Base-by-base conservation (phyloP, 2,888 invertebrate species). In the Branchellion lobata region DNA sequence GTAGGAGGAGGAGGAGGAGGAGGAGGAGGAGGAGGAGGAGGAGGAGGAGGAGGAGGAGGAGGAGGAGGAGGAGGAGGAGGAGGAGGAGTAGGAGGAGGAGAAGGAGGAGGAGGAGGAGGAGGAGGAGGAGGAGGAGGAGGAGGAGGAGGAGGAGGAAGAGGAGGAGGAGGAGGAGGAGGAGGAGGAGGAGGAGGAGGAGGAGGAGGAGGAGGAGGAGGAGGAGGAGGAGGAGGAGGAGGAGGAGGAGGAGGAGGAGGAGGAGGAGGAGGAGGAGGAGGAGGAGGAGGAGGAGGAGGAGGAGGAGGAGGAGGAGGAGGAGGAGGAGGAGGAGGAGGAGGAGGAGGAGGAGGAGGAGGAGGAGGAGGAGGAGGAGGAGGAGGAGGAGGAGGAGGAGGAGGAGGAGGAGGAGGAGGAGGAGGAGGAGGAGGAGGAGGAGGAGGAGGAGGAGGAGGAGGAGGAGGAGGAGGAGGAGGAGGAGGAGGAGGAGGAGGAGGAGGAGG, bases 21-120 rank as follows among this genome's bases (percentile, higher is more conserved):
- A 47, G 8, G 47, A 47, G 8, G 47, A 18, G 8, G 47, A 47
- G 47, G 18, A 47, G 8, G 47, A 47, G 8, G 47, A 47, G 8
- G 47, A 47, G 8, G 47, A 47, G 8, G 47, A 47, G 8, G 47
- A 47, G 8, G 47, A 47, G 8, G 40, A 78, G 0, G 71, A 78
- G 0, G 47, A 78, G 34, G 69, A 69, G 1, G 69, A 78, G 34
- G 71, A 47, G 18, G 71, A 71, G 34, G 69, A 53, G 27, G 31
- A 77, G 61, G 68, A 47, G 47, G 47, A 47, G 47, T 8, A 47
- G 47, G 18, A 47, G 47, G 47, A 47, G 47, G 47, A 47, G 47
- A 18, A 47, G 40, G 65, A 11, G 29, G 29, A 11, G 29, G 65
- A 11, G 29, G 65, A 11, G 29, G 65, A 65, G 65, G 3, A 65